These are phyloP conservation scores for Argya squamiceps DNA, from an alignment of 2,797 vertebrate species.

Conservation along the genomic window DNA sequence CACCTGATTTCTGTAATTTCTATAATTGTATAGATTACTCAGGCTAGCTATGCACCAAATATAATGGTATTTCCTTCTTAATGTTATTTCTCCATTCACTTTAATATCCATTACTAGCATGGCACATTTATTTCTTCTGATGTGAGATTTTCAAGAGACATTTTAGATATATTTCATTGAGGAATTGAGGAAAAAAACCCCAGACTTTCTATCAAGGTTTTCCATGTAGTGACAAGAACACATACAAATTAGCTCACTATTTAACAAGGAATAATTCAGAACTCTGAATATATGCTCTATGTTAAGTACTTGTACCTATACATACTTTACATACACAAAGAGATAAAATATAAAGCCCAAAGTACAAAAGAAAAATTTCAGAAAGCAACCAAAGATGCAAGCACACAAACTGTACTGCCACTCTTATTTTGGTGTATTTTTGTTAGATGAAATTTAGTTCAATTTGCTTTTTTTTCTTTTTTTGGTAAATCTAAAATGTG, in stretches of 20 bases:
- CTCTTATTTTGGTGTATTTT: not conserved
- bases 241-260: not conserved
- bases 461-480: not conserved
- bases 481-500: not conserved
- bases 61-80: not conserved
- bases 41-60: not conserved
- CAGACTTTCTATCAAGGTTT: not conserved
- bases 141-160: not conserved
- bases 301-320: not conserved
- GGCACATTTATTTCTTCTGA: not conserved
- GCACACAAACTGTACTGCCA: not conserved
- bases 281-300: not conserved
- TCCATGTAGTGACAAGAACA: not conserved
- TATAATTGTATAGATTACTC: not conserved
- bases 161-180: not conserved
- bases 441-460: not conserved
- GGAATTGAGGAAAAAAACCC: not conserved
- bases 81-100: not conserved
- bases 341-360: not conserved
- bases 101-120: not conserved
- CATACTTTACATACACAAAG: not conserved
- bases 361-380: not conserved
- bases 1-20: not conserved
- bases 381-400: not conserved
- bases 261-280: not conserved